Evolutionary conservation across 2,797 vertebrate genomes (phyloP), one percentile per base, ranked within the genome.

Genomic region (Epinephelus awoara): DNA sequence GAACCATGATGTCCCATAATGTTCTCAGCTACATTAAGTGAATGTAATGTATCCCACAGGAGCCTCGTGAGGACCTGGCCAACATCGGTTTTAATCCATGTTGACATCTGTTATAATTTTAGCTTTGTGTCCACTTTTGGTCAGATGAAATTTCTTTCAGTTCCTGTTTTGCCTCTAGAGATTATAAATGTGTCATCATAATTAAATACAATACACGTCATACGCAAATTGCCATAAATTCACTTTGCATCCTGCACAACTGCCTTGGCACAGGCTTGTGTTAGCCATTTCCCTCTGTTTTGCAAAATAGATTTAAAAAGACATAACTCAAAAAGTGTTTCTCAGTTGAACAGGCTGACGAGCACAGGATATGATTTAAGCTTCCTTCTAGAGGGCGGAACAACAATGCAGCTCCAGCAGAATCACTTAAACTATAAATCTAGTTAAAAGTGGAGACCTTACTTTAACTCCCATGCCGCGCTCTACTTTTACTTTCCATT

Each of bases 351-450:
- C 38, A 47, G 68, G 42, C 38, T 78, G 50, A 86, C 54, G 52
- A 66, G 46, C 44, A 61, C 14, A 40, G 46, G 27, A 70, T 66
- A 69, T 78, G 50, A 87, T 80, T 80, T 44, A 69, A 72, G 50
- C 47, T 56, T 72, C 61, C 12, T 61, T 75, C 68, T 77, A 23
- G 52, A 72, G 64, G 70, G 54, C 11, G 4, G 68, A 81, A 67
- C 70, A 75, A 75, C 80, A 85, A 63, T 69, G 80, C 76, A 65
- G 72, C 80, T 82, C 51, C 46, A 42, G 49, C 78, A 69, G 40
- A 88, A 82, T 81, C 75, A 67, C 68, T 71, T 79, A 15, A 67
- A 70, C 58, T 55, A 52, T 72, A 80, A 77, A 78, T 89, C 75
- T 67, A 64, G 71, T 78, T 85, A 73, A 79, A 82, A 77, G 55